phyloP scores from a whole-genome alignment of 1,140 invertebrate species.

The Chelonus insularis region DNA sequence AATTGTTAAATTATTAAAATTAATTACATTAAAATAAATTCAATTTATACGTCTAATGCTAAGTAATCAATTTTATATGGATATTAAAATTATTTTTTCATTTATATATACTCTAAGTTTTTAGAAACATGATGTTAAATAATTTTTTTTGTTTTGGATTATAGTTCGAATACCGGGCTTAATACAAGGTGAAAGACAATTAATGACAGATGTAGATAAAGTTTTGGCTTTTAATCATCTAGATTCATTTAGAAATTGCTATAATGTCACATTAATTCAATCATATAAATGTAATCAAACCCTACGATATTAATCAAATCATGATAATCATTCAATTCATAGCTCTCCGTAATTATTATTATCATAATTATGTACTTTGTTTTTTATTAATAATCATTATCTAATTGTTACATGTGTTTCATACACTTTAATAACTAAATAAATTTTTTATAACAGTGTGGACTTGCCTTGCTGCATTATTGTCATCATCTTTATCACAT shows the following conservation, averaged over 20 bases:
- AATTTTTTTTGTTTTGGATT: conserved; percentile 36
- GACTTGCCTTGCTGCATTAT: conserved; percentile 6
- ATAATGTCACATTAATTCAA: neutral
- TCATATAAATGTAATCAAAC: conserved; percentile 4
- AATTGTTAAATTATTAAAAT: conserved; percentile 25
- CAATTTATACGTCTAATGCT: neutral
- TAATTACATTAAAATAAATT: neutral
- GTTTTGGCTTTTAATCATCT: conserved; percentile 20
- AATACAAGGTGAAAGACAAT: conserved; percentile 41
- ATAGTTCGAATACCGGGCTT: conserved; percentile 41
- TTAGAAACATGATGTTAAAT: conserved; percentile 4
- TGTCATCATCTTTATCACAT: conserved; percentile 12
- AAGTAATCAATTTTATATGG: neutral
- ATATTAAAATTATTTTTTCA: neutral
- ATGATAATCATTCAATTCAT: too few species aligned
- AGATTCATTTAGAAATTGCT: conserved; percentile 7
- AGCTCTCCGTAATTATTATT: too few species aligned
- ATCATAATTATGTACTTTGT: too few species aligned
- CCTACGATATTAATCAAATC: too few species aligned
- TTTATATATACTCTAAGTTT: neutral
- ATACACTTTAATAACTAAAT: neutral
- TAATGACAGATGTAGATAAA: conserved; percentile 19
- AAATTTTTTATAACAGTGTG: conserved; percentile 13
- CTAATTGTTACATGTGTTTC: too few species aligned
- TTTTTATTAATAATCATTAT: too few species aligned